Conservation (phyloP, 2,113 vertebrate genomes). For the Carassius gibelio region DNA sequence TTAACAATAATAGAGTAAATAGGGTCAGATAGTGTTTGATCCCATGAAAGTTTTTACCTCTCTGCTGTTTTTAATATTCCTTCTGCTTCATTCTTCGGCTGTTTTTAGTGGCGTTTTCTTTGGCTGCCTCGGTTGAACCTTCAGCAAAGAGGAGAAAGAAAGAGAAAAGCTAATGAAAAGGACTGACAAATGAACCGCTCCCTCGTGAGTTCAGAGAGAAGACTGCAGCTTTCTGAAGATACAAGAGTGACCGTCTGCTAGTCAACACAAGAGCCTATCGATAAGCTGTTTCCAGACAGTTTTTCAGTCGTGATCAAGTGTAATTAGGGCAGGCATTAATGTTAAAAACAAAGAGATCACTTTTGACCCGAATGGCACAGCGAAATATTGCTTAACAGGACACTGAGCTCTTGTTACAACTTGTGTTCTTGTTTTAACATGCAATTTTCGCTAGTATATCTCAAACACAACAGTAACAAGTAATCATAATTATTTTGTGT, state of each 20-base stretch:
- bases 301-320: not conserved
- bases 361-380: not conserved
- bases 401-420: not conserved
- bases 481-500: too few relatives aligned
- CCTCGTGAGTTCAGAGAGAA: conserved; percentile 41
- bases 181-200: conserved; percentile 71
- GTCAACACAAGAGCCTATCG: not conserved
- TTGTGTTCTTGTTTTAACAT: not conserved
- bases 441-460: not conserved
- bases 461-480: too few relatives aligned
- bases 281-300: not conserved
- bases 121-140: conserved; percentile 63
- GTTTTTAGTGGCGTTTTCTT: conserved; percentile 48
- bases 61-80: conserved; percentile 73
- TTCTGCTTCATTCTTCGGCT: conserved; percentile 77
- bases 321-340: not conserved
- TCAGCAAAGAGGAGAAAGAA: conserved; percentile 65
- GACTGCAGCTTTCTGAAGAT: not conserved
- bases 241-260: not conserved
- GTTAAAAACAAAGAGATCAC: too few relatives aligned
- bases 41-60: conserved; percentile 66
- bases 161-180: conserved; percentile 75
- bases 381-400: not conserved
- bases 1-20: not conserved
- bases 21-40: not conserved